Percentiles rank a stretch among this genome's conserved stretches.
phyloP scores from a whole-genome alignment of 2,113 vertebrate species.

The Onychorhynchus coronatus region DNA sequence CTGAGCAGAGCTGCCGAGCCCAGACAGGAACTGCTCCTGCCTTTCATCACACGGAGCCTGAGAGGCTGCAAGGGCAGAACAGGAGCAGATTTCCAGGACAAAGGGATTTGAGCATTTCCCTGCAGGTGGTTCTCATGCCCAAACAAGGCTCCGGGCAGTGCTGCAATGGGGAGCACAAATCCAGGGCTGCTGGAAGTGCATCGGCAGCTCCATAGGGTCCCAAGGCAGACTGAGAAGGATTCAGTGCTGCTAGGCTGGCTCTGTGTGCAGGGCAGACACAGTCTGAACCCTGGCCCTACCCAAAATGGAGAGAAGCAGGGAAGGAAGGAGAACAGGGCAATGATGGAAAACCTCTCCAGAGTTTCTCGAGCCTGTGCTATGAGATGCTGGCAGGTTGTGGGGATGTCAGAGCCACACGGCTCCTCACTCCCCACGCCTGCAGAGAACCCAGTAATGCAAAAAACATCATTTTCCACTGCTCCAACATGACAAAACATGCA shows the following conservation, averaged over 20 bases:
- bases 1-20: background rate
- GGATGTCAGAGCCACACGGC: background rate
- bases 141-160: rapidly evolving
- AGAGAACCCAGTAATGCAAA: background rate
- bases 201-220: rapidly evolving
- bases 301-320: background rate
- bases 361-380: rapidly evolving
- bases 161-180: background rate
- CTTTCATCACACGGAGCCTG: rapidly evolving
- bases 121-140: background rate
- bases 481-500: background rate
- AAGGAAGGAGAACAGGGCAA: background rate
- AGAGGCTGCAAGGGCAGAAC: background rate
- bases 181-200: background rate
- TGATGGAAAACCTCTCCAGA: background rate
- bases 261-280: background rate
- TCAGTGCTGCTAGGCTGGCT: background rate
- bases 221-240: background rate
- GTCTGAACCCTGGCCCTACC: background rate
- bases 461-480: background rate
- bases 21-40: background rate
- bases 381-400: background rate
- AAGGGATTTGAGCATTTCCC: background rate
- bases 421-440: background rate
- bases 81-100: background rate